Evolutionary conservation across 2,797 vertebrate genomes (phyloP).

Genomic region (Pangasius krempfi): DNA sequence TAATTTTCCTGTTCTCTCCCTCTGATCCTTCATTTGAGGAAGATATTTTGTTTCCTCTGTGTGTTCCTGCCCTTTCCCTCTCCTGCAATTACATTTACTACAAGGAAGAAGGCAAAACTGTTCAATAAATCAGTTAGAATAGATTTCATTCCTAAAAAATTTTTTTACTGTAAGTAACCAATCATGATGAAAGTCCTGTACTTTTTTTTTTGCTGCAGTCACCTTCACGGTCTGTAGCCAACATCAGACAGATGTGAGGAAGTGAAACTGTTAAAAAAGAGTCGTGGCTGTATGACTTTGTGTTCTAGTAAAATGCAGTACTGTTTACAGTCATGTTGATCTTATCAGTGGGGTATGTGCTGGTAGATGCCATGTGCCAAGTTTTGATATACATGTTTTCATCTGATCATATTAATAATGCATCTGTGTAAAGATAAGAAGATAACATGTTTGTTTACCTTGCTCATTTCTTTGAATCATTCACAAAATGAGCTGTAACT

Average conservation of each 20-base stretch:
- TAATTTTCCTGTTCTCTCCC: slow-evolving; percentile 18
- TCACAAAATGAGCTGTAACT: neutral
- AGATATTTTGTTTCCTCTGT: slow-evolving; percentile 23
- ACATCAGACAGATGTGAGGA: slow-evolving; percentile 1
- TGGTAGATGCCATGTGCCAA: neutral
- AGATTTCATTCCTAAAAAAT: neutral
- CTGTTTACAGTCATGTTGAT: slow-evolving; percentile 37
- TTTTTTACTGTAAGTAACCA: neutral
- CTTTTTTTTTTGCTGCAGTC: neutral
- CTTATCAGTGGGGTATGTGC: slow-evolving; percentile 25
- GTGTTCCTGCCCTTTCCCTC: neutral
- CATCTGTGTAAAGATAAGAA: neutral
- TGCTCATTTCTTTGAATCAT: neutral
- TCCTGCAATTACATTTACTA: neutral
- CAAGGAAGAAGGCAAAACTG: neutral
- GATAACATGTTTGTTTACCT: neutral
- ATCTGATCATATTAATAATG: neutral
- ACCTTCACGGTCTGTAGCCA: neutral
- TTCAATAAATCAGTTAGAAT: neutral
- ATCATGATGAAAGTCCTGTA: neutral
- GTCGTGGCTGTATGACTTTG: slow-evolving; percentile 1
- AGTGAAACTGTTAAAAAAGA: slow-evolving; percentile 21
- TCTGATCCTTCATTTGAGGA: slow-evolving; percentile 21
- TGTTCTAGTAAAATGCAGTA: slow-evolving; percentile 6
- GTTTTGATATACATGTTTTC: neutral